Evolutionary conservation across 92 coral and sea anemone species (phyloP).

Genomic region (Heteractis magnifica): DNA sequence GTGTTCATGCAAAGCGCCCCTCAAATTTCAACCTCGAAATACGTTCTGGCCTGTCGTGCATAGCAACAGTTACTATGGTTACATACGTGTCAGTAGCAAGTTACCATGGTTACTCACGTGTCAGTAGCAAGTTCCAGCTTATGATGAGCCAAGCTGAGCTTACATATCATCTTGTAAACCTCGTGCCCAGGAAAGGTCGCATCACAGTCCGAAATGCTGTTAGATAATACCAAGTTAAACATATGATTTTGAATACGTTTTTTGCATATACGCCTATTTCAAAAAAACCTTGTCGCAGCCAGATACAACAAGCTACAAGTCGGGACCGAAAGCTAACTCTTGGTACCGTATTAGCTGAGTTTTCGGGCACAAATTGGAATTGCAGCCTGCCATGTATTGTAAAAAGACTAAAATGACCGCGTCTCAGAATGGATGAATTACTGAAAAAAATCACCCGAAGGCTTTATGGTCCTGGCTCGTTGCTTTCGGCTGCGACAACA

Average conservation of each 20-base stretch:
- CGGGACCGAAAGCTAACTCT: no score
- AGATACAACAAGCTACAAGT: no score
- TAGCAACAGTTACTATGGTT: background rate
- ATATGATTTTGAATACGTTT: no score
- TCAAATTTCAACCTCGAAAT: no score
- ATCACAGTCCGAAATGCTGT: constrained; percentile 32
- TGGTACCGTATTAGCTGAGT: no score
- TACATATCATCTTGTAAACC: constrained; percentile 45
- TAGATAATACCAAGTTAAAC: background rate
- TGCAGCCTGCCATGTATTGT: no score
- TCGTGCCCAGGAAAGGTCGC: constrained; percentile 60
- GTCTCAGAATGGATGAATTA: no score
- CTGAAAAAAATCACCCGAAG: background rate
- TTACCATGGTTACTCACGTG: constrained; percentile 38
- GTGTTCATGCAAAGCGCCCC: no score
- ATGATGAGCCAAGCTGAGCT: constrained; percentile 47
- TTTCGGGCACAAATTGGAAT: no score
- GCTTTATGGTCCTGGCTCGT: background rate
- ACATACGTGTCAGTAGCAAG: background rate
- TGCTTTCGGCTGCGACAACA: no score
- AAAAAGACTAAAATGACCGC: no score
- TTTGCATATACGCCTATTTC: background rate
- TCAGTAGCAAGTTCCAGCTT: constrained; percentile 42
- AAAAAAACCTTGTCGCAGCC: background rate
- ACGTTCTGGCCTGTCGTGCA: no score